Percentiles rank a stretch among this genome's conserved stretches.
Conservation (phyloP, 2,888 invertebrate species). For the Loripinus fragilis region DNA sequence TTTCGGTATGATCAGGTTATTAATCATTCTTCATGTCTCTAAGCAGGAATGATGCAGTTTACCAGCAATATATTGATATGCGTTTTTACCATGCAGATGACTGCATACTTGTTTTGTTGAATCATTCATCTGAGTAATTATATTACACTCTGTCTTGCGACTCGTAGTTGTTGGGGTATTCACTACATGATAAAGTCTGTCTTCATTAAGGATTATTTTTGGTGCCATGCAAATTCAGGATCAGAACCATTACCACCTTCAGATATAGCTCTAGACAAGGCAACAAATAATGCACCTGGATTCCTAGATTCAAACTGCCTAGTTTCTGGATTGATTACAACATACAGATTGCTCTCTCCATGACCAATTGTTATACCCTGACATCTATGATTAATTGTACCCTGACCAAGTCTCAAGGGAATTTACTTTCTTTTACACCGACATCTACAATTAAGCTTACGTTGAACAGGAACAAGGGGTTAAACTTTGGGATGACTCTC, state of each 20-base stretch:
- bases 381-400: conserved; percentile 59
- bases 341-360: conserved; percentile 51
- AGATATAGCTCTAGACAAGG: conserved; percentile 57
- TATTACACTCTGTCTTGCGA: conserved; percentile 19
- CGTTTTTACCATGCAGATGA: no score
- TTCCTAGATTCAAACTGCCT: conserved; percentile 49
- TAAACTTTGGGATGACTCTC: background rate
- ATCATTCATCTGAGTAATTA: background rate
- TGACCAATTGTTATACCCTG: conserved; percentile 66
- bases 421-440: conserved; percentile 51
- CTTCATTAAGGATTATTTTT: conserved; percentile 52
- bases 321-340: conserved; percentile 57
- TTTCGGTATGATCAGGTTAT: no score
- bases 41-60: no score
- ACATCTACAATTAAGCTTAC: background rate
- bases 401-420: conserved; percentile 61
- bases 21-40: no score
- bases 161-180: conserved; percentile 35
- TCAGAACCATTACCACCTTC: conserved; percentile 35
- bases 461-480: conserved; percentile 28
- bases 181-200: conserved; percentile 52
- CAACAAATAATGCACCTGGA: conserved; percentile 61
- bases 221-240: conserved; percentile 62
- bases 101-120: background rate
- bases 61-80: no score